Evolutionary conservation across 2,888 invertebrate genomes (phyloP).

Genomic region (Chaetoderma sp.): DNA sequence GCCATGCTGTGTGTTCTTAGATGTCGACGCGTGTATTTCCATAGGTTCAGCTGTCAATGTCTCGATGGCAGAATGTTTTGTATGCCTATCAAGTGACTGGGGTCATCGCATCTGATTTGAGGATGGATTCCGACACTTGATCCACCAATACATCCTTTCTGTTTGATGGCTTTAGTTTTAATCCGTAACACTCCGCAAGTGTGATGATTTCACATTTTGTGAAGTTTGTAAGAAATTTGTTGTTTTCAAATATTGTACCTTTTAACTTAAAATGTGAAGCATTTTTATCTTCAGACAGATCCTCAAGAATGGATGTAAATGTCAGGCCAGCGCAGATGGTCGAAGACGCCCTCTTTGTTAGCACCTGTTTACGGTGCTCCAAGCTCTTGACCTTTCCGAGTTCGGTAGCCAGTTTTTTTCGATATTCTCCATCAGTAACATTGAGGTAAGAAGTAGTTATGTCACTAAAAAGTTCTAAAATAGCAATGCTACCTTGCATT

Average conservation of each 20-base stretch:
- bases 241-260: not conserved
- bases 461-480: not conserved
- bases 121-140: not conserved
- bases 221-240: not conserved
- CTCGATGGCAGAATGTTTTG: not conserved
- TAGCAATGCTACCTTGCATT: not conserved
- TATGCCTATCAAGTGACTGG: not conserved
- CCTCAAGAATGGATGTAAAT: not conserved
- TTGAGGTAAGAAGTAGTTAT: slow-evolving; percentile 3
- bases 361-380: not conserved
- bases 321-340: not conserved
- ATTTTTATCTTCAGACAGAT: not conserved
- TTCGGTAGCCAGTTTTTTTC: not conserved
- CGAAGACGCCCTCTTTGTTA: not conserved
- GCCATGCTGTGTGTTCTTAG: too few species aligned
- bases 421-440: slow-evolving; percentile 6
- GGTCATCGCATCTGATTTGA: not conserved
- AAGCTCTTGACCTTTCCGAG: not conserved
- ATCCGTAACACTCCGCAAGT: not conserved
- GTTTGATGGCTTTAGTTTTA: not conserved
- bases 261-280: not conserved
- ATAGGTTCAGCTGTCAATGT: too few species aligned
- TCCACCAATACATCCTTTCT: not conserved
- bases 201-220: not conserved
- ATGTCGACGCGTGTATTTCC: too few species aligned